Evolutionary conservation across 2,888 invertebrate genomes (phyloP).

Genomic region (Tigriopus californicus): DNA sequence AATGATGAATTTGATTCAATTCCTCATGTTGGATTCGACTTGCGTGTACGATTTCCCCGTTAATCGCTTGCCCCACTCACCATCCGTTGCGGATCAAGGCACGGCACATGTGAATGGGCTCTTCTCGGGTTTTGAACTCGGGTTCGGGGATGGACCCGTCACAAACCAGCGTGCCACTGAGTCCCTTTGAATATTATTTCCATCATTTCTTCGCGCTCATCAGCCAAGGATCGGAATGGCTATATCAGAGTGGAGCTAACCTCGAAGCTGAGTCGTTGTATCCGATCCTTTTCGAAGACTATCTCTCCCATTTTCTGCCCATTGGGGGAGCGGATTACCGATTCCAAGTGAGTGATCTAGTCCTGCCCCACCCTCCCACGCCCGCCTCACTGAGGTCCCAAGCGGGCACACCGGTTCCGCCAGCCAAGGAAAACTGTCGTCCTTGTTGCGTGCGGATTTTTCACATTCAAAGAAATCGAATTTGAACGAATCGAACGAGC

Average conservation of each 20-base stretch:
- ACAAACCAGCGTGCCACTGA: neutral
- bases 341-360: neutral
- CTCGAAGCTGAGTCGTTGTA: slow-evolving; percentile 45
- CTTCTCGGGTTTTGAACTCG: too few species aligned
- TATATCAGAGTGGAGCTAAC: slow-evolving; percentile 29
- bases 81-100: too few species aligned
- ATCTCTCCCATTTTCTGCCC: slow-evolving; percentile 63
- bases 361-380: neutral
- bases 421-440: neutral
- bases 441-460: neutral
- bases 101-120: too few species aligned
- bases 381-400: neutral
- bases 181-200: slow-evolving; percentile 81
- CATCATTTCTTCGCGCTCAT: slow-evolving; percentile 67
- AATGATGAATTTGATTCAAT: neutral
- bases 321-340: slow-evolving; percentile 37
- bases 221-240: slow-evolving; percentile 44
- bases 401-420: neutral
- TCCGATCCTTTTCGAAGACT: slow-evolving; percentile 48
- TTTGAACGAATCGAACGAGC: neutral
- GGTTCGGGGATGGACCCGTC: neutral
- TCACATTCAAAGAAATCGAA: too few species aligned
- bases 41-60: slow-evolving; percentile 1
- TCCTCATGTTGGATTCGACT: neutral
- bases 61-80: neutral